Evolutionary conservation across 2,797 vertebrate genomes (phyloP), one percentile per base, ranked within the genome.

Genomic region (Gadopsis marmoratus): DNA sequence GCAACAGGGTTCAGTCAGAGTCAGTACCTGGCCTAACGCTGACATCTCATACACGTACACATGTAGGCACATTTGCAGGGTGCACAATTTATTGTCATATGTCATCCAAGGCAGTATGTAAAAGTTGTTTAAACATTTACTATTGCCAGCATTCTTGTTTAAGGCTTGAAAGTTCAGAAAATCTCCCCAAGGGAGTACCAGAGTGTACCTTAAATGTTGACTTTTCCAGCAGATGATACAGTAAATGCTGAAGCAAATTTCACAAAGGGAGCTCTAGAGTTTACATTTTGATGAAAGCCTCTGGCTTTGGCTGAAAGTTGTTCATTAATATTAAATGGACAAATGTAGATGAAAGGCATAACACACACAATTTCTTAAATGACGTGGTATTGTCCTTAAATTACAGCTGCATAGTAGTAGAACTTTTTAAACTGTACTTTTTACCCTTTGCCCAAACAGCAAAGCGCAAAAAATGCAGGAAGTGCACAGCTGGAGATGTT

Each of bases 281-380:
- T 87, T 72, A 80, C 59, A 86, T 90, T 79, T 78, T 79, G 71
- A 76, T 87, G 67, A 90, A 82, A 74, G 84, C 86, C 74, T 77
- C 79, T 78, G 65, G 81, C 86, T 84, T 86, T 69, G 61, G 81
- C 76, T 89, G 19, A 76, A 74, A 84, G 79, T 83, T 80, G 33
- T 70, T 84, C 81, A 91, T 89, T 85, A 89, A 90, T 90, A 91
- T 91, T 91, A 86, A 92, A 85, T 75, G 51, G 62, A 78, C 76
- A 84, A 86, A 89, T 84, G 74, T 83, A 82, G 79, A 88, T 63
- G 80, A 78, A 84, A 88, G 68, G 58, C 82, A 85, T 82, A 78
- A 56, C 69, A 65, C 53, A 54, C 54, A 50, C 39, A 69, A 60
- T 81, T 78, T 84, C 10, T 58, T 75, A 68, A 78, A 77, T 33